phyloP scores from a whole-genome alignment of 2,797 vertebrate species.

The Novumbra hubbsi region DNA sequence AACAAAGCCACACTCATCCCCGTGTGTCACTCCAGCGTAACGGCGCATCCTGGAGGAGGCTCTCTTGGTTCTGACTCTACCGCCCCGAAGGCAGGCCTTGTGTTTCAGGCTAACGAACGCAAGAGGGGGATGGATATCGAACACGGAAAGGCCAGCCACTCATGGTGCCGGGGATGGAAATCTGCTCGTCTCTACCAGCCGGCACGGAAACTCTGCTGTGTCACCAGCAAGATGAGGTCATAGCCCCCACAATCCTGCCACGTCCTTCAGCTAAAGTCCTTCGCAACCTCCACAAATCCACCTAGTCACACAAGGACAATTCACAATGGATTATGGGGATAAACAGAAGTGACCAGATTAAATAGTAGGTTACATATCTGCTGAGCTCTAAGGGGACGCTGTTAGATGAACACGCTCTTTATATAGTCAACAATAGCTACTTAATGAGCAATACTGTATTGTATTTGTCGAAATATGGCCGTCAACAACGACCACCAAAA shows the following conservation, averaged over 20 bases:
- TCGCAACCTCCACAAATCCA: not conserved
- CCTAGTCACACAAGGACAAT: not conserved
- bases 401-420: no score
- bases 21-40: not conserved
- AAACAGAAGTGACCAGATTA: not conserved
- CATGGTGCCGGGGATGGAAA: slow-evolving; percentile 58
- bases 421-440: no score
- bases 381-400: no score
- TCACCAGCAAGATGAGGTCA: slow-evolving; percentile 20
- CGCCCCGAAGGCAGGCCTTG: not conserved
- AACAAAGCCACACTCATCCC: slow-evolving; percentile 1
- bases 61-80: not conserved
- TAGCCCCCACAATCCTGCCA: slow-evolving; percentile 26
- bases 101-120: not conserved
- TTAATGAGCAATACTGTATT: not conserved
- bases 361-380: not conserved
- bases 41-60: not conserved
- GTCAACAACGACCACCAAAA: slow-evolving; percentile 22
- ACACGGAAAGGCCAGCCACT: slow-evolving; percentile 13
- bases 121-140: slow-evolving; percentile 16
- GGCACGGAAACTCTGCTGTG: slow-evolving; percentile 49
- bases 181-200: slow-evolving; percentile 43
- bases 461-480: not conserved
- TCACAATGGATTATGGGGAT: not conserved
- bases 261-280: slow-evolving; percentile 21